Percentiles rank a stretch among this genome's conserved stretches.
These are phyloP conservation scores for Calephelis perditalis DNA, from an alignment of 2,888 invertebrate genomes.

Conservation along the genomic window DNA sequence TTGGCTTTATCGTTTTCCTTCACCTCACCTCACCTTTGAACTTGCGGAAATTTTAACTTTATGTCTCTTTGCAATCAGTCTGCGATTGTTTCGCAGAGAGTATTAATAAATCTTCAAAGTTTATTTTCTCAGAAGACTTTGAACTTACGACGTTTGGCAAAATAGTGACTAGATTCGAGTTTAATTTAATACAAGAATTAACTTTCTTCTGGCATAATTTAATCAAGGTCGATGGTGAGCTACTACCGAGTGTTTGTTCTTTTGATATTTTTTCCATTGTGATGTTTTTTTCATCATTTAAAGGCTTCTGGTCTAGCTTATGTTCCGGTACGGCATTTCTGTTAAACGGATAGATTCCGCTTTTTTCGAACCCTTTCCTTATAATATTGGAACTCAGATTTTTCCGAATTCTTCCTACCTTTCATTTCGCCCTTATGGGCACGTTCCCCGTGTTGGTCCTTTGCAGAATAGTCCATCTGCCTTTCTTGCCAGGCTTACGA, in stretches of 20 bases:
- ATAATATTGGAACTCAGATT: neutral
- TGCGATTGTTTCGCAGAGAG: too few species aligned
- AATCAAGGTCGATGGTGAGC: neutral
- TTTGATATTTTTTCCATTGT: neutral
- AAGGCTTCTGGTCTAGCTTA: neutral
- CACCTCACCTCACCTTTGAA: too few species aligned
- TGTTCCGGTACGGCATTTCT: slow-evolving; percentile 1
- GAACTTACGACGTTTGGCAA: neutral
- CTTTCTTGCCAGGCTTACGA: too few species aligned
- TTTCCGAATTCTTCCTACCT: slow-evolving; percentile 15
- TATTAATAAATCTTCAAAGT: neutral
- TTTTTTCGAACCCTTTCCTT: slow-evolving; percentile 25
- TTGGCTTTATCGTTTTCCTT: too few species aligned
- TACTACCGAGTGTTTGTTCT: neutral
- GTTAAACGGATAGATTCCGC: slow-evolving; percentile 18
- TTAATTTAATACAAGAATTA: neutral
- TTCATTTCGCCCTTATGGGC: neutral
- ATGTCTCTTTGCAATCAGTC: too few species aligned
- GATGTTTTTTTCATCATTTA: neutral
- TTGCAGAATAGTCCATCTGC: too few species aligned
- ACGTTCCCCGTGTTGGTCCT: too few species aligned
- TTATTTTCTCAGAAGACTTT: neutral
- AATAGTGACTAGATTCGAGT: neutral
- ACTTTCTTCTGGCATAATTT: neutral
- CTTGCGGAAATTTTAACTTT: too few species aligned